A percentile compares a stretch with the other conserved stretches of the same genome.
phyloP scores from a whole-genome alignment of 2,113 vertebrate species.

The Myiopsitta monachus region DNA sequence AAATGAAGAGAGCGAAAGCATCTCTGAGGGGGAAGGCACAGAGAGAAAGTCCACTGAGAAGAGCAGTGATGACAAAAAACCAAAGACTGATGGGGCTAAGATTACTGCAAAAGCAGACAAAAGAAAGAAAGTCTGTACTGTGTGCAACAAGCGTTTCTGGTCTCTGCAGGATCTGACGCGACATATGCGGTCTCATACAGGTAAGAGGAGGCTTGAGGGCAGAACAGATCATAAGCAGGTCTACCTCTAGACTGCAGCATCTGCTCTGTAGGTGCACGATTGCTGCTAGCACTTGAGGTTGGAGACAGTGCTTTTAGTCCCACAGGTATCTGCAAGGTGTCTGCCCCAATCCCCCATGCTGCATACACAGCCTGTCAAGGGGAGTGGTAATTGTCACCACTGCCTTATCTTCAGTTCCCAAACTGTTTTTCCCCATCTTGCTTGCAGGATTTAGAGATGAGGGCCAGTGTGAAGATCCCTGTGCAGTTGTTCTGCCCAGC shows the following conservation, averaged over 20 bases:
- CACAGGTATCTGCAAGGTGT: not conserved
- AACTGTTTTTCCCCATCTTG: not conserved
- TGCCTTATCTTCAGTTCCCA: not conserved
- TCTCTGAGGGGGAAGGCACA: constrained; percentile 80
- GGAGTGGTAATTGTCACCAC: not conserved
- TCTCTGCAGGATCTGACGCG: constrained; percentile 96
- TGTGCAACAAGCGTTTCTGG: constrained; percentile 97
- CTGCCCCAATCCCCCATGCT: not conserved
- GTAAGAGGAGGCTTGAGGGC: constrained; percentile 70
- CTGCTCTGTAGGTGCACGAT: not conserved
- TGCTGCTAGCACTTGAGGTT: not conserved
- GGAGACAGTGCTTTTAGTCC: not conserved
- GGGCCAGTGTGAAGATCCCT: not conserved
- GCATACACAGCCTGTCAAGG: not conserved
- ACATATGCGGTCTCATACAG: constrained; percentile 98
- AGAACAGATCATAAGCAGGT: constrained; percentile 1
- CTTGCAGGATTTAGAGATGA: not conserved
- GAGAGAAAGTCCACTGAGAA: constrained; percentile 79
- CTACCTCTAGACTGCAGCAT: not conserved
- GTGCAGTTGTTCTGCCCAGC: not conserved
- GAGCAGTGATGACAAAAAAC: constrained; percentile 83
- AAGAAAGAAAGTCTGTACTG: constrained; percentile 95
- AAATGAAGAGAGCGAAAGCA: constrained; percentile 74
- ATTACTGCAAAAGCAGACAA: constrained; percentile 87
- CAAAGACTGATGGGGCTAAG: constrained; percentile 80